Evolutionary conservation across 1,140 invertebrate species (phyloP), one percentile per base, ranked within the genome.

Genomic region (Cotesia glomerata): DNA sequence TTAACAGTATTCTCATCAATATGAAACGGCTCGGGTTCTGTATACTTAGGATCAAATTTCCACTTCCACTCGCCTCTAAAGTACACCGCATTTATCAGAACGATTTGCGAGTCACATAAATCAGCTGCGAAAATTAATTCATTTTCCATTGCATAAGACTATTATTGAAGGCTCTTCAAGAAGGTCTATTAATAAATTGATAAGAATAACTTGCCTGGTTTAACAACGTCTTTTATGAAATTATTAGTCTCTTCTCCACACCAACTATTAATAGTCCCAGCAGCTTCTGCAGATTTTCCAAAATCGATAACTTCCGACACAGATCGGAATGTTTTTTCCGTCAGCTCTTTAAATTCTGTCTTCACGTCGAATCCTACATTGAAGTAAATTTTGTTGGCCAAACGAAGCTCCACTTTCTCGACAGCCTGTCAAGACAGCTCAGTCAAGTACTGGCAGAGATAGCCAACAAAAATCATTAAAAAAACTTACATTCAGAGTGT

Each of bases 21-120:
- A 74, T 84, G 83, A 77, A 89, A 90, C 61, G 79, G 69, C 63
- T 80, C 83, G 39, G 84, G 77, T 16, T 62, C 75, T 0, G 93
- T 94, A 1, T 77, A 63, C 4, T 82, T 74, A 35, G 81, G 77
- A 72, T 88, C 77, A 77, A 95, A 94, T 74, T 88, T 87, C 35
- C 82, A 77, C 52, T 86, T 78, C 93, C 93, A 94, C 34, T 86
- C 83, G n/a, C 91, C 92, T 87, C 93, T 92, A 82, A 93, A 93
- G 82, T 92, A 92, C 51, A 92, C 87, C 14, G 91, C 91, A 82
- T 93, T 94, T 66, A 89, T 88, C 61, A 91, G 87, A 72, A 91
- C 88, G 77, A 90, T 81, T 59, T 74, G 85, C 76, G 89, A 89
- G 52, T 84, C 74, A 7, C 72, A 65, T 56, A 64, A 45, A 69